phyloP scores from a whole-genome alignment of 1,140 invertebrate genomes.

The Diabrotica virgifera region DNA sequence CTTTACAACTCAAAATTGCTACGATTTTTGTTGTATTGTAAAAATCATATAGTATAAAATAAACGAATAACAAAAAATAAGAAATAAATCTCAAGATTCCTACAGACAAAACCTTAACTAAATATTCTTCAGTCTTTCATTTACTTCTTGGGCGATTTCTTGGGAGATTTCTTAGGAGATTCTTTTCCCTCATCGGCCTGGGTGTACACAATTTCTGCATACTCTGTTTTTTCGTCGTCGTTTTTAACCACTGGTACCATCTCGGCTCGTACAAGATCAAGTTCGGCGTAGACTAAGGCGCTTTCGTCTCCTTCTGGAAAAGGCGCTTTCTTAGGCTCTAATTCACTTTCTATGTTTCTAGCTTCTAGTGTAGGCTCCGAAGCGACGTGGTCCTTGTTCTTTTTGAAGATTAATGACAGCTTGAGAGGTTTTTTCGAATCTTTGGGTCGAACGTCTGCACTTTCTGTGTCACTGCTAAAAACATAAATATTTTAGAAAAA shows the following conservation, averaged over 20 bases:
- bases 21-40: too few relatives aligned
- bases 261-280: constrained; percentile 50
- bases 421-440: constrained; percentile 34
- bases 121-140: not conserved
- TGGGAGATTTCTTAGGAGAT: constrained; percentile 1
- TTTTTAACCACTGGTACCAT: constrained; percentile 47
- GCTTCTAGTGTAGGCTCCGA: constrained; percentile 23
- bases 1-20: too few relatives aligned
- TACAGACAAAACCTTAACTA: not conserved
- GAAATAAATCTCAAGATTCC: not conserved
- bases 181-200: constrained; percentile 25
- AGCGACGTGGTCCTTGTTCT: constrained; percentile 38
- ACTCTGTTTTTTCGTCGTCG: constrained; percentile 57
- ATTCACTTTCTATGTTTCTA: constrained; percentile 35
- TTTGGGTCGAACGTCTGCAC: constrained; percentile 48
- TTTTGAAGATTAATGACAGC: constrained; percentile 38
- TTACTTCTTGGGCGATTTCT: constrained; percentile 3
- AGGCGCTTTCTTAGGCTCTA: not conserved
- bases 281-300: constrained; percentile 58
- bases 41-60: too few relatives aligned
- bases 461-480: constrained; percentile 54
- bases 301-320: constrained; percentile 22
- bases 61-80: not conserved
- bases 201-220: constrained; percentile 60
- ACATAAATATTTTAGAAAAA: not conserved